These are phyloP conservation scores for Callochromis pleurospilus DNA, from an alignment of 2,113 vertebrate genomes.

Conservation along the genomic window DNA sequence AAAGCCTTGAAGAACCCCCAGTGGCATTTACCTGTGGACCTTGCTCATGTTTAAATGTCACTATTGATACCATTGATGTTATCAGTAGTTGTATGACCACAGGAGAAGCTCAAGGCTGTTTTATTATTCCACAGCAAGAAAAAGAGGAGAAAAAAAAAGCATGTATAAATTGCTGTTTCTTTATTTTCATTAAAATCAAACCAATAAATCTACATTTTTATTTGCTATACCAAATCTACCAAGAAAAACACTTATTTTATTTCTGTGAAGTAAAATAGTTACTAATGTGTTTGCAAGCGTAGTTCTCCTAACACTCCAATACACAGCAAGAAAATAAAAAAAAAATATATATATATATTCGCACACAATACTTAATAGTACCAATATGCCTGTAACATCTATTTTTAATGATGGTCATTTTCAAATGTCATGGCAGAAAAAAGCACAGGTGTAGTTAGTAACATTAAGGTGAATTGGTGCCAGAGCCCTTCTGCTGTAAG, in stretches of 20 bases:
- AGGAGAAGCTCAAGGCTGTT: neutral
- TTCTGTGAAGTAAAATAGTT: neutral
- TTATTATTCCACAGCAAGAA: neutral
- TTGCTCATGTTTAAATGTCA: conserved; percentile 48
- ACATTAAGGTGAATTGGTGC: neutral
- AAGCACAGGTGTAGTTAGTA: neutral
- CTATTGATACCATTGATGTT: conserved; percentile 30
- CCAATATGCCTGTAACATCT: neutral
- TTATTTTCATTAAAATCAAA: neutral
- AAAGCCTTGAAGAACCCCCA: neutral
- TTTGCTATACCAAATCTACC: neutral
- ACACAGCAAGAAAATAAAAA: neutral
- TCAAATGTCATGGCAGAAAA: neutral
- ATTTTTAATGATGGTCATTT: neutral
- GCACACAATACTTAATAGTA: neutral
- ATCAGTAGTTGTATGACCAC: neutral
- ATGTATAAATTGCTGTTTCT: neutral
- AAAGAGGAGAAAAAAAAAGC: neutral
- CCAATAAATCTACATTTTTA: neutral
- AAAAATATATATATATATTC: neutral
- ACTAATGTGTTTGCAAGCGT: neutral
- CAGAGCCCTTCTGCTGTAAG: neutral
- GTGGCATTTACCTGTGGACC: conserved; percentile 46
- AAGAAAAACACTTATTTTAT: neutral
- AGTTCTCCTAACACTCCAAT: neutral